Conservation (phyloP, 2,888 invertebrate species). For the Cartodere bifasciata region DNA sequence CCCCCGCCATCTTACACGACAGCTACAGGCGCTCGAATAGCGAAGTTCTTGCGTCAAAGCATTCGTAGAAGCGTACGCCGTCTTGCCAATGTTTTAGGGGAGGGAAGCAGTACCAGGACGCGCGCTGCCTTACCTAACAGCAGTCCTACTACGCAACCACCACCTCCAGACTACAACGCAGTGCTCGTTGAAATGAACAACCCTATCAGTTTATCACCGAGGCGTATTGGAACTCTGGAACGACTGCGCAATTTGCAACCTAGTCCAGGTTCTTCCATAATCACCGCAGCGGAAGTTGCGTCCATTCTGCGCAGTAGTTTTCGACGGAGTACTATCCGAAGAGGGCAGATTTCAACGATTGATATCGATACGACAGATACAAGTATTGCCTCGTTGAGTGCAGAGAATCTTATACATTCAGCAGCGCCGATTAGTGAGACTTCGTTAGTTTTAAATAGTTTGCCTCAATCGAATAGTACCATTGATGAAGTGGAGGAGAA, state of each 20-base stretch:
- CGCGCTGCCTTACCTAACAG: slow-evolving; percentile 13
- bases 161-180: slow-evolving; percentile 50
- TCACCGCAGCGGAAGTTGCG: slow-evolving; percentile 46
- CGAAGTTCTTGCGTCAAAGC: slow-evolving; percentile 62
- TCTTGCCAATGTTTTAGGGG: slow-evolving; percentile 42
- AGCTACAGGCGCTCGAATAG: slow-evolving; percentile 75
- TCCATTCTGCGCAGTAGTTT: slow-evolving; percentile 45
- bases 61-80: slow-evolving; percentile 67
- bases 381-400: slow-evolving; percentile 37
- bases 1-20: slow-evolving; percentile 89
- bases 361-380: no score
- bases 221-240: slow-evolving; percentile 25
- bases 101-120: slow-evolving; percentile 29
- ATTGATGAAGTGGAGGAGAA: slow-evolving; percentile 19
- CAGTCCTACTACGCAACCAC: slow-evolving; percentile 29
- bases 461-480: slow-evolving; percentile 15
- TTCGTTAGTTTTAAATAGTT: slow-evolving; percentile 29
- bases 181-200: slow-evolving; percentile 50
- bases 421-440: slow-evolving; percentile 45
- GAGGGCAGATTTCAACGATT: slow-evolving; percentile 13
- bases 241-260: slow-evolving; percentile 23
- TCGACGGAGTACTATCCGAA: slow-evolving; percentile 34
- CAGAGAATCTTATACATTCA: slow-evolving; percentile 46
- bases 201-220: slow-evolving; percentile 18
- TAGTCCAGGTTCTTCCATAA: slow-evolving; percentile 26